Evolutionary conservation across 1,140 invertebrate species (phyloP).

Genomic region (Chymomyza costata): DNA sequence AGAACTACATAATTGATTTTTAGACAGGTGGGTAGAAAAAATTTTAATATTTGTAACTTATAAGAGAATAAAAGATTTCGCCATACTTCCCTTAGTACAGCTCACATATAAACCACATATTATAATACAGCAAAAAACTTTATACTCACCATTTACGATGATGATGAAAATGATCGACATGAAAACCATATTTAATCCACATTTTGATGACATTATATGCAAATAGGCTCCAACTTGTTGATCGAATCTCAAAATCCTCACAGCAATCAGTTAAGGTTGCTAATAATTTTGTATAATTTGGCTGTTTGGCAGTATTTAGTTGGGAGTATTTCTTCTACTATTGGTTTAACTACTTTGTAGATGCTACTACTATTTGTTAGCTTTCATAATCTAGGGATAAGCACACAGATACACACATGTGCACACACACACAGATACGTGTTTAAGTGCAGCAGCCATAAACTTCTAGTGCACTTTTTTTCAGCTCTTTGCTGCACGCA

Average conservation of each 20-base stretch:
- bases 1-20: no score
- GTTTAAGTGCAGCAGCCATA: constrained; percentile 19
- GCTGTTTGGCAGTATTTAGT: constrained; percentile 10
- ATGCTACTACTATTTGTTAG: no score
- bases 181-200: constrained; percentile 74
- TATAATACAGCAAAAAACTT: no score
- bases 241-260: constrained; percentile 29
- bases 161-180: constrained; percentile 74
- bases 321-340: constrained; percentile 8
- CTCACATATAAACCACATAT: no score
- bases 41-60: no score
- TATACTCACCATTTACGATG: constrained; percentile 73
- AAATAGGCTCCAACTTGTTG: constrained; percentile 56
- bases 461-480: constrained; percentile 43
- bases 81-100: no score
- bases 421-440: constrained; percentile 19
- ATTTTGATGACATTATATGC: constrained; percentile 74
- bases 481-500: no score
- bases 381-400: no score
- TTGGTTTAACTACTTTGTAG: constrained; percentile 15
- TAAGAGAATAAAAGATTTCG: no score
- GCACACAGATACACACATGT: background rate
- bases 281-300: constrained; percentile 4
- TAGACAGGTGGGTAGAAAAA: no score
- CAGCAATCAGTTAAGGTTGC: constrained; percentile 27